Conservation (phyloP, 2,888 invertebrate genomes). For the Chymomyza fuscimana region DNA sequence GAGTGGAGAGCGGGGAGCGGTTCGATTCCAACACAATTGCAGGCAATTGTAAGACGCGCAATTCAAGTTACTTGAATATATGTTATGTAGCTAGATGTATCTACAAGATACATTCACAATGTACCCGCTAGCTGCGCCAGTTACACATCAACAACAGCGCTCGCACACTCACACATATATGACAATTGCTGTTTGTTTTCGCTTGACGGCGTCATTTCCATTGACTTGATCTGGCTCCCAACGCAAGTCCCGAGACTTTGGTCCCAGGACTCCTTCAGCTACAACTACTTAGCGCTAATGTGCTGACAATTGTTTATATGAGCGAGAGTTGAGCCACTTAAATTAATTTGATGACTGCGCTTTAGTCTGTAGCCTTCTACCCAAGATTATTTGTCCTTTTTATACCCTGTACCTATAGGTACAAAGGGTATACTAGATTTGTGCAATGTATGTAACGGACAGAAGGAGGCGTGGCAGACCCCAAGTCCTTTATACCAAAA, state of each 20-base stretch:
- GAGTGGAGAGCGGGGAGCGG: background rate
- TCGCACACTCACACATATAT: conserved; percentile 4
- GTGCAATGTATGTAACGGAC: too few species aligned
- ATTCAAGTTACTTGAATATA: conserved; percentile 19
- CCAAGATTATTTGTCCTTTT: conserved; percentile 6
- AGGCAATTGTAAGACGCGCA: conserved; percentile 40
- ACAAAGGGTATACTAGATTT: too few species aligned
- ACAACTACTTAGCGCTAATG: conserved; percentile 53
- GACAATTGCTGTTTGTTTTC: conserved; percentile 1
- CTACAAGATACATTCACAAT: conserved; percentile 21
- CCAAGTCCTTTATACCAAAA: too few species aligned
- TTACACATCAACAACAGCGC: background rate
- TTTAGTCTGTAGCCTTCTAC: conserved; percentile 12
- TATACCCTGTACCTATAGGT: too few species aligned
- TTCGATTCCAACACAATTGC: conserved; percentile 22
- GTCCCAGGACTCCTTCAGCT: background rate
- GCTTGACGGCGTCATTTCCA: background rate
- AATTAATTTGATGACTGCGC: conserved; percentile 49
- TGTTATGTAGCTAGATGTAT: conserved; percentile 22
- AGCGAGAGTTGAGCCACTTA: conserved; percentile 51
- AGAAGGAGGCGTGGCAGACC: too few species aligned
- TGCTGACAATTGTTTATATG: conserved; percentile 60
- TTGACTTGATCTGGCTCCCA: background rate
- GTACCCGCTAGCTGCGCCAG: background rate
- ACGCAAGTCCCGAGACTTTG: conserved; percentile 3